phyloP scores from a whole-genome alignment of 2,888 invertebrate genomes.

The Drosophila austrosaltans region DNA sequence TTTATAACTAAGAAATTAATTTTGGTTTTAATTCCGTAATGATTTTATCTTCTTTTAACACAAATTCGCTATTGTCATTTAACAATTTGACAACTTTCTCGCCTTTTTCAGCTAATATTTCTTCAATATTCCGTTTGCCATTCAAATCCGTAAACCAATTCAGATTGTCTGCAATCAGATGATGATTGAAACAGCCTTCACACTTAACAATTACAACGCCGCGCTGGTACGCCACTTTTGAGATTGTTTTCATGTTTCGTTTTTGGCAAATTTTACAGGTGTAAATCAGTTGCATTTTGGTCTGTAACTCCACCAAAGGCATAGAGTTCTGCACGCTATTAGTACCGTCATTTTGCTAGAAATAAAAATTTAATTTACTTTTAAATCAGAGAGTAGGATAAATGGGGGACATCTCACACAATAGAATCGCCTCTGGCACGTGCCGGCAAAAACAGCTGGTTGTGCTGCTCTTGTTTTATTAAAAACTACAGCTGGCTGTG shows the following conservation, averaged over 20 bases:
- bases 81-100: constrained; percentile 88
- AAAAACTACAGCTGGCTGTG: not conserved
- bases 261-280: constrained; percentile 95
- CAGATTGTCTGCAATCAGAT: constrained; percentile 97
- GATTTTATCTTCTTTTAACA: constrained; percentile 34
- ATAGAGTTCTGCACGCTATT: constrained; percentile 46
- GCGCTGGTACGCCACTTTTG: constrained; percentile 92
- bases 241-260: constrained; percentile 91
- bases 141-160: constrained; percentile 95
- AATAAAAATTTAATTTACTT: constrained; percentile 85
- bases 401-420: not conserved
- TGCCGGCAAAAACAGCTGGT: constrained; percentile 86
- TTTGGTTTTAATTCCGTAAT: constrained; percentile 16
- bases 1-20: constrained; percentile 52
- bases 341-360: constrained; percentile 35
- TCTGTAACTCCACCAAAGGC: constrained; percentile 78
- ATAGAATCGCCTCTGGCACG: constrained; percentile 87
- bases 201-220: constrained; percentile 97
- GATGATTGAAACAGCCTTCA: constrained; percentile 93
- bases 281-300: constrained; percentile 89
- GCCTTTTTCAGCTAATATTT: constrained; percentile 93
- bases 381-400: constrained; percentile 85
- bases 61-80: constrained; percentile 54
- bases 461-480: not conserved
- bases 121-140: constrained; percentile 93